phyloP scores from a whole-genome alignment of 2,888 invertebrate genomes.

The Psylliodes chrysocephalus region DNA sequence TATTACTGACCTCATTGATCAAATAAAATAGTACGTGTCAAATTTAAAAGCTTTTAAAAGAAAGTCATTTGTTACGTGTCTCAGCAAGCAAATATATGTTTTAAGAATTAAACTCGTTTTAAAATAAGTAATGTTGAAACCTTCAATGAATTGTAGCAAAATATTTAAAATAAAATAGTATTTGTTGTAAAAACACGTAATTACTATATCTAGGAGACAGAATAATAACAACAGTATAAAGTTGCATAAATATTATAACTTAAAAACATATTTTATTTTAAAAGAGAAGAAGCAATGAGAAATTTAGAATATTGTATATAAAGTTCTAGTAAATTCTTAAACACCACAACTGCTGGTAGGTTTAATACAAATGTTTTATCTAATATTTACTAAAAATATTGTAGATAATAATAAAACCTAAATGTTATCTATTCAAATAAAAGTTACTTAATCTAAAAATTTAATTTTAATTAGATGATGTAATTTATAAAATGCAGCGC shows the following conservation, averaged over 20 bases:
- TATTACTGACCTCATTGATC: slow-evolving; percentile 7
- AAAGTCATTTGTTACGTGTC: slow-evolving; percentile 3
- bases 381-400: no score
- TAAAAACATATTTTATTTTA: background rate
- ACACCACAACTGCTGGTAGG: no score
- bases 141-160: no score
- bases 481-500: no score
- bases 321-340: background rate
- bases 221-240: background rate
- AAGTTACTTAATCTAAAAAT: no score
- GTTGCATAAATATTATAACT: background rate
- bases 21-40: slow-evolving; percentile 3
- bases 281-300: background rate
- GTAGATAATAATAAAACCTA: no score
- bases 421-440: no score
- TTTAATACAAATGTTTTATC: no score
- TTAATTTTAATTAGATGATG: no score
- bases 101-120: slow-evolving; percentile 1
- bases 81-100: background rate
- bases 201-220: background rate
- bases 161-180: background rate
- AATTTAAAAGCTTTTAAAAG: background rate
- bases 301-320: background rate
- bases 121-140: no score
- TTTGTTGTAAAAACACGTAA: background rate